phyloP scores from a whole-genome alignment of 2,113 vertebrate species.

The Promerops cafer region DNA sequence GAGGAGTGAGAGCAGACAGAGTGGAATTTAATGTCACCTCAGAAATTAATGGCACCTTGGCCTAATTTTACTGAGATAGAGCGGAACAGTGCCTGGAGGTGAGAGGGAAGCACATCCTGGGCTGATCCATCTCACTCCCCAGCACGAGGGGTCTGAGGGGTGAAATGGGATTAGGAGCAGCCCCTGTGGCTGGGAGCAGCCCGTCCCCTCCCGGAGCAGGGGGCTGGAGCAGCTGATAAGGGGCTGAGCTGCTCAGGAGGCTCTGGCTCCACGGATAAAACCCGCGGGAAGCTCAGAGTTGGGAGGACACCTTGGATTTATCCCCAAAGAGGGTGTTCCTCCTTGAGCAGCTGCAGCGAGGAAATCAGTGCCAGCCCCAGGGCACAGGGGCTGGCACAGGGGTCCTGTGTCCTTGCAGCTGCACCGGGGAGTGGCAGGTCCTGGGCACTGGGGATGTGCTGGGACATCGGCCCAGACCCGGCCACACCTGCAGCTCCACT shows the following conservation, averaged over 20 bases:
- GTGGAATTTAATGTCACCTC: neutral
- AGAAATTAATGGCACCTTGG: neutral
- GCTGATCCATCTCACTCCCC: neutral
- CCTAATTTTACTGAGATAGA: neutral
- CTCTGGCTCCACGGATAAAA: neutral
- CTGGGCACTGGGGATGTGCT: neutral
- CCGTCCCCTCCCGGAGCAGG: neutral
- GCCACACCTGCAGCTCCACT: neutral
- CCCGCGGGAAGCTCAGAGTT: neutral
- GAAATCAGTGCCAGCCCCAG: neutral
- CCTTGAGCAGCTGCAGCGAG: neutral
- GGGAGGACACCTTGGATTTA: neutral
- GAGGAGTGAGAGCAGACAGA: neutral
- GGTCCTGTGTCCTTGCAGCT: neutral
- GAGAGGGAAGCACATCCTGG: neutral
- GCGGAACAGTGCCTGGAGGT: neutral
- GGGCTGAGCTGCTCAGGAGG: neutral
- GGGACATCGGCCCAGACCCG: neutral
- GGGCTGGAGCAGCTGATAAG: constrained; percentile 14
- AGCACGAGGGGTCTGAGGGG: neutral
- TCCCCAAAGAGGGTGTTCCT: neutral
- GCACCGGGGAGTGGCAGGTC: neutral
- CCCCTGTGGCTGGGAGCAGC: neutral
- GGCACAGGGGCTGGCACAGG: too few relatives aligned
- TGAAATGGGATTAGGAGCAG: constrained; percentile 21